Percentiles rank a stretch among this genome's conserved stretches.
Conservation (phyloP, 2,888 invertebrate species). For the Poecilus cupreus region DNA sequence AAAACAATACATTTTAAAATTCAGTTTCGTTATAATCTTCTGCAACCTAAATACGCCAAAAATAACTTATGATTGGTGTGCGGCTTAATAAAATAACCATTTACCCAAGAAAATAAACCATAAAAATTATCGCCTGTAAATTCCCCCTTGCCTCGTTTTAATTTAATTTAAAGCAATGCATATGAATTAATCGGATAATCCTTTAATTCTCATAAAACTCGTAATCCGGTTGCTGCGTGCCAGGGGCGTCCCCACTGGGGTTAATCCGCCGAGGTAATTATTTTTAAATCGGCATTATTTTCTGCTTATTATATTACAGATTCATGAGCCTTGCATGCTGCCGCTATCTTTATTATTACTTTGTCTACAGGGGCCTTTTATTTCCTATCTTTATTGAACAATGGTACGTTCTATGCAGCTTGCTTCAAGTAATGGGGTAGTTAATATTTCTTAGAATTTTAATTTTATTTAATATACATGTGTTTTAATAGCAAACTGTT, state of each 20-base stretch:
- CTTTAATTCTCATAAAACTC: conserved; percentile 41
- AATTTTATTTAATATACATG: background rate
- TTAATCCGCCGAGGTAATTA: conserved; percentile 38
- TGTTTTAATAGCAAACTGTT: background rate
- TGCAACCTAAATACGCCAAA: too few relatives aligned
- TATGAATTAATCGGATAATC: conserved; percentile 52
- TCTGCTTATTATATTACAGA: conserved; percentile 44
- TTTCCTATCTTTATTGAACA: background rate
- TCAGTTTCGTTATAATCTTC: too few relatives aligned
- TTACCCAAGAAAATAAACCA: background rate
- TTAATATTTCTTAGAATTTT: background rate
- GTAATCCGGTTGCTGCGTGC: conserved; percentile 17
- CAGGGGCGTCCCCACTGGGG: conserved; percentile 1
- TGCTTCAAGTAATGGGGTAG: background rate
- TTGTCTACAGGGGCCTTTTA: background rate
- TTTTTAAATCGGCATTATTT: conserved; percentile 50
- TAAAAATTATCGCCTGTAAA: conserved; percentile 18
- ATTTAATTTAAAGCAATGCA: conserved; percentile 50
- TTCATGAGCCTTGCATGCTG: conserved; percentile 9
- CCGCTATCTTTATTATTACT: background rate
- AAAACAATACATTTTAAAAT: too few relatives aligned
- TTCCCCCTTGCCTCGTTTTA: conserved; percentile 18
- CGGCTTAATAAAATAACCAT: background rate
- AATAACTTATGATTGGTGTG: too few relatives aligned
- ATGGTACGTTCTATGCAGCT: background rate